A percentile compares a stretch with the other conserved stretches of the same genome.
These are phyloP conservation scores for Neoitamus cyanurus DNA, from an alignment of 2,888 invertebrate genomes.

Conservation along the genomic window DNA sequence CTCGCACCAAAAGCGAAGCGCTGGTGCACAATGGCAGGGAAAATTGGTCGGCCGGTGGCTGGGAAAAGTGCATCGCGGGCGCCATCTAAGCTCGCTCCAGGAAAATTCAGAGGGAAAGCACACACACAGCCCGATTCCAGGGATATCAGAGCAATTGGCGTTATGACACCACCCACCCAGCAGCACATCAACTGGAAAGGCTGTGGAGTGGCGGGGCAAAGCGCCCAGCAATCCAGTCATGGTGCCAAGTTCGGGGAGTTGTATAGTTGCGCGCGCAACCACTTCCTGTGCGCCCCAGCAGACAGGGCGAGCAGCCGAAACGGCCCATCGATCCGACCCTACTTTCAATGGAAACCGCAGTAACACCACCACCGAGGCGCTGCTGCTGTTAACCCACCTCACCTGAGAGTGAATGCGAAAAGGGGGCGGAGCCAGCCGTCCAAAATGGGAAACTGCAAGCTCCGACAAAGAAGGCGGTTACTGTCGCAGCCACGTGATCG, in stretches of 20 bases:
- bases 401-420: background rate
- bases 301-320: background rate
- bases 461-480: background rate
- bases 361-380: constrained; percentile 29
- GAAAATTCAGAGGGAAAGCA: constrained; percentile 4
- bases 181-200: constrained; percentile 36
- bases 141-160: background rate
- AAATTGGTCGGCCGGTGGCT: constrained; percentile 13
- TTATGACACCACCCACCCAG: constrained; percentile 38
- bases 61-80: constrained; percentile 40
- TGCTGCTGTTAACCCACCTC: background rate
- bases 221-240: background rate
- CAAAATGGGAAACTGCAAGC: constrained; percentile 23
- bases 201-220: background rate
- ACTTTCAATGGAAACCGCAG: constrained; percentile 38
- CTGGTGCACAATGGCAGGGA: constrained; percentile 33
- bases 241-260: background rate
- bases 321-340: constrained; percentile 39
- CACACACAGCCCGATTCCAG: constrained; percentile 27
- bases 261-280: constrained; percentile 41
- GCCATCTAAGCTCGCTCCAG: constrained; percentile 27
- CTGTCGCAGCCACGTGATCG: constrained; percentile 4
- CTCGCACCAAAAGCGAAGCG: constrained; percentile 12
- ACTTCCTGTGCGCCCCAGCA: constrained; percentile 7
- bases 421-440: background rate